Base-by-base conservation (phyloP, 1,140 invertebrate genomes). In the Globodera rostochiensis region DNA sequence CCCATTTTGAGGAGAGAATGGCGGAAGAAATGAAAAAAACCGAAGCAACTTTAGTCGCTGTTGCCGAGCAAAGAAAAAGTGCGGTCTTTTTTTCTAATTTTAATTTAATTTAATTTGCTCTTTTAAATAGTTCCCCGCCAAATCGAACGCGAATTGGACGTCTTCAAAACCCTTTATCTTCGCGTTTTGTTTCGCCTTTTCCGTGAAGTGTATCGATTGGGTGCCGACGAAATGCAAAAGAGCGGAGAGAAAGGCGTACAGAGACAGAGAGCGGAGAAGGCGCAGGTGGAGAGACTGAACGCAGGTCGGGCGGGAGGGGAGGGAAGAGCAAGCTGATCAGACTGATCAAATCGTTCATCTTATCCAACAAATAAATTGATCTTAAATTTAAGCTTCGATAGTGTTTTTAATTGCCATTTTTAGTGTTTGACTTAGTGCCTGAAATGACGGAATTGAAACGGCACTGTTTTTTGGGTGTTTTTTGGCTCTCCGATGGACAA, bases 401-500 rank as follows among this genome's bases (percentile, higher is more conserved):
- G 0, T 6, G 2, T 53, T 53, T 53, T 53, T 7, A 53, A 53
- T 53, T 53, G 4, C 7, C 50, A 53, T 13, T 64, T 64, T 19
- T 15, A 64, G 57, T 15, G 13, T 64, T 64, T 19, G 57, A 64
- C 57, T 19, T 64, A 19, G 57, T 64, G 57, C 57, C 57, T 13
- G 57, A 64, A 64, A 64, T 76, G 19, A 45, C 74, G 45, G 9
- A 45, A n/a, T 64, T 46, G n/a, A 76, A 76, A 25, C 74, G 74
- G 57, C 46, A 57, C 21, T 64, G 74, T 46, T 76, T 76, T 76
- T 46, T 76, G 57, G 74, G 74, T 7, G 74, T 49, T 57, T 36
- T 76, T 76, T 66, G 57, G 36, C 46, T 76, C 15, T 49, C 49
- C 66, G 74, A 76, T 21, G 47, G 66, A n/a, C 74, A 76, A n/a